Evolutionary conservation across 2,113 vertebrate genomes (phyloP), one percentile per base, ranked within the genome.

Genomic region (Cisticola juncidis): DNA sequence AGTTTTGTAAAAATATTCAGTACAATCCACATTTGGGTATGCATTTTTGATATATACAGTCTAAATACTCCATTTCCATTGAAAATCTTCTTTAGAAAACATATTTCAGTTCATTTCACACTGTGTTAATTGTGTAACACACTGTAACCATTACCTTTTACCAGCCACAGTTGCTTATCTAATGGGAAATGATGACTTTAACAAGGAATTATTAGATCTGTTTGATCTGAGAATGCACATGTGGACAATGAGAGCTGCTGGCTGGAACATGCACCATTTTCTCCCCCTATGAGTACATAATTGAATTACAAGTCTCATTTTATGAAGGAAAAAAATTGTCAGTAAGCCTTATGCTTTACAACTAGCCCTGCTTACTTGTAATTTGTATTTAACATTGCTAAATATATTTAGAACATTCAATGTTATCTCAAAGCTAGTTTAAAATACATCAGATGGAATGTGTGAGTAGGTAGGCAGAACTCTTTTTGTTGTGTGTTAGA

Each of bases 151-250:
- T 96, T 98, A 97, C 97, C 86, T 98, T 98, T 97, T 97, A 97
- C 97, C 96, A 97, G 96, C 50, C 80, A 86, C 94, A 97, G 96
- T 98, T 97, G 94, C 95, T 97, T 91, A 96, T 98, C 93, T 98
- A 98, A 98, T 97, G 95, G 97, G 97, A 97, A 98, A 96, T 97
- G 87, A 97, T 98, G 90, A 97, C 96, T 98, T 97, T 97, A 98
- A 97, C 95, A 98, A 97, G 96, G 93, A 97, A 97, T 97, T 97
- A 97, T 97, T 97, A 96, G 95, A 97, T 97, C 93, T 94, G 68
- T 98, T 98, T 97, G 95, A 98, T 97, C 92, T 92, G 89, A 94
- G 73, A 96, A 96, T 93, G 96, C 96, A 96, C 69, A 94, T 96
- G 85, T 97, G 92, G 89, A 97, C 97, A 97, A 97, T 81, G 86